Evolutionary conservation across 2,797 vertebrate species (phyloP).

Genomic region (Clarias fuscus): DNA sequence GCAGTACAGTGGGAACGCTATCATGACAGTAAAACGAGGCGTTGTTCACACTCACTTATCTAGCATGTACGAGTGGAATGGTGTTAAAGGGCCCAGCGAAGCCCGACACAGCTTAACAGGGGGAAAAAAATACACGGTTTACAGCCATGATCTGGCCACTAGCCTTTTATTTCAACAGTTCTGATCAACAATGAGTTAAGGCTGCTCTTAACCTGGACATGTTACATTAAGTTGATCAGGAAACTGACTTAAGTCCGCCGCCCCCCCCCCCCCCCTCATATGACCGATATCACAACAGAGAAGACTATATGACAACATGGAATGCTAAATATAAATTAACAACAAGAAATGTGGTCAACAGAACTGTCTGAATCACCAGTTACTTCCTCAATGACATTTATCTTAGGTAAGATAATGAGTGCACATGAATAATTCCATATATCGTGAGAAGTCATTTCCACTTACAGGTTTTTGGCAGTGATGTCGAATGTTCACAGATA

Average conservation of each 20-base stretch:
- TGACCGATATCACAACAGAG: not conserved
- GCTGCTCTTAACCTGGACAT: not conserved
- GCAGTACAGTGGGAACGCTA: slow-evolving; percentile 9
- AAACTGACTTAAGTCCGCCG: not conserved
- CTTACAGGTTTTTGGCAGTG: not conserved
- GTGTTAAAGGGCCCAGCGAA: slow-evolving; percentile 18
- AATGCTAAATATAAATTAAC: not conserved
- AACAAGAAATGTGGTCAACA: not conserved
- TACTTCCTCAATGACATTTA: not conserved
- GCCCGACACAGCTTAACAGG: not conserved
- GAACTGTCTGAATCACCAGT: not conserved
- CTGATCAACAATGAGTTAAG: not conserved
- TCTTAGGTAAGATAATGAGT: not conserved
- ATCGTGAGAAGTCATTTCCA: not conserved
- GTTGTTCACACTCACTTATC: slow-evolving; percentile 23
- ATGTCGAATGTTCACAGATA: not conserved
- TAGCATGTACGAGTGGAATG: not conserved
- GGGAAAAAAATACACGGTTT: not conserved
- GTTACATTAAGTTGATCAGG: not conserved
- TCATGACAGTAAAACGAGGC: slow-evolving; percentile 28
- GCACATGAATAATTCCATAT: not conserved
- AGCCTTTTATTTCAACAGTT: not conserved
- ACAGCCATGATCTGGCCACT: not conserved
- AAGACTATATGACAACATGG: not conserved
- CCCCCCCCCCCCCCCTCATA: no score